Evolutionary conservation across 2,888 invertebrate species (phyloP).

Genomic region (Pantelozetes paolii): DNA sequence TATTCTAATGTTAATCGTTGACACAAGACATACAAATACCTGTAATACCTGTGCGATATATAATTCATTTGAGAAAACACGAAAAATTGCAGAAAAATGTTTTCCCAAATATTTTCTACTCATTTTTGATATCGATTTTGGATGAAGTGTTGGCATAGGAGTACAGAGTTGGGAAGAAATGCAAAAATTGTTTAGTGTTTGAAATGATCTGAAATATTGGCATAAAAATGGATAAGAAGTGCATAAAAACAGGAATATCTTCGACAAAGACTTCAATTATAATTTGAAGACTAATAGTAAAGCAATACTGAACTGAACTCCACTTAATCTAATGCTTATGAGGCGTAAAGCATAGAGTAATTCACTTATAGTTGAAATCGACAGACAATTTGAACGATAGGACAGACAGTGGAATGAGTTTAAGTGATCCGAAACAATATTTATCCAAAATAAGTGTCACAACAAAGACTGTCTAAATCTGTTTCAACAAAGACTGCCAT

Average conservation of each 20-base stretch:
- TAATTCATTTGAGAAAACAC: neutral
- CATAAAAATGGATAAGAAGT: neutral
- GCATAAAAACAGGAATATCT: slow-evolving; percentile 26
- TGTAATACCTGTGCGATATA: neutral
- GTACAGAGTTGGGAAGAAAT: neutral
- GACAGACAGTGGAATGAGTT: neutral
- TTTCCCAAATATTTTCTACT: neutral
- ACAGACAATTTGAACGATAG: neutral
- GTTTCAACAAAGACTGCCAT: slow-evolving; percentile 8
- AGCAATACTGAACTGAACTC: neutral
- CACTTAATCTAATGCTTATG: slow-evolving; percentile 17
- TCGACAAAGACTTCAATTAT: slow-evolving; percentile 14
- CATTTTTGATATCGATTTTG: neutral
- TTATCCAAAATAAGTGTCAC: slow-evolving; percentile 17
- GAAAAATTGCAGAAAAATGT: neutral
- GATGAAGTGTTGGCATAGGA: neutral
- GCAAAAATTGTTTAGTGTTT: neutral
- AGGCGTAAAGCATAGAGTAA: slow-evolving; percentile 4
- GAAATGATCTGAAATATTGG: neutral
- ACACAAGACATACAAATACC: slow-evolving; percentile 5
- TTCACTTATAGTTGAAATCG: neutral
- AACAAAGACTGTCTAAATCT: slow-evolving; percentile 1
- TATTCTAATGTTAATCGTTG: slow-evolving; percentile 10
- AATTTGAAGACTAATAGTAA: slow-evolving; percentile 8
- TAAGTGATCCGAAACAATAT: slow-evolving; percentile 18